Conservation (phyloP, 2,113 vertebrate genomes). For the Brachyistius frenatus region DNA sequence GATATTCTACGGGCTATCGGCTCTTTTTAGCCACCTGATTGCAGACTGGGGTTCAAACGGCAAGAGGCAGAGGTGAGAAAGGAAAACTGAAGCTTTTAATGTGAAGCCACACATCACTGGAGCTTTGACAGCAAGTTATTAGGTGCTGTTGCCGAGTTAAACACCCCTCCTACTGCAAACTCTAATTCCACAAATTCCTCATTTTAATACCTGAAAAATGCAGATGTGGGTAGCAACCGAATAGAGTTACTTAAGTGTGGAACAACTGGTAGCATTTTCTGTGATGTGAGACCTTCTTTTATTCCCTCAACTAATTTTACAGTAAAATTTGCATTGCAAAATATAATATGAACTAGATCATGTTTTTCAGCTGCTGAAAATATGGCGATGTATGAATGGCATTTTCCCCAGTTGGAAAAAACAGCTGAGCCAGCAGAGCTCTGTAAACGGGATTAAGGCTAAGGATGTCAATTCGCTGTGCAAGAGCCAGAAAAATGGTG, state of each 20-base stretch:
- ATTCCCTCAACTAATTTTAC: background rate
- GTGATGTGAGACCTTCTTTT: background rate
- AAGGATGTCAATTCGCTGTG: background rate
- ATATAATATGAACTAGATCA: background rate
- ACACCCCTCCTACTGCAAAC: background rate
- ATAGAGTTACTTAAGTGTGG: background rate
- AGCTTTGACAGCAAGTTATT: slow-evolving; percentile 41
- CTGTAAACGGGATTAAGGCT: background rate
- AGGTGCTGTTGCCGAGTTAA: background rate
- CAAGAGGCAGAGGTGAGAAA: slow-evolving; percentile 18
- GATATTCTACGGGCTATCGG: slow-evolving; percentile 59
- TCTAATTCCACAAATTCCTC: slow-evolving; percentile 45
- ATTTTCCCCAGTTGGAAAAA: background rate
- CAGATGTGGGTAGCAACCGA: slow-evolving; percentile 8
- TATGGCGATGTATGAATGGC: background rate
- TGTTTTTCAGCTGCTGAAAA: background rate
- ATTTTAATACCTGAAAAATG: slow-evolving; percentile 36
- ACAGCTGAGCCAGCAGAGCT: background rate
- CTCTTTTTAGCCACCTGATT: slow-evolving; percentile 19
- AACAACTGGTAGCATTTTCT: slow-evolving; percentile 15
- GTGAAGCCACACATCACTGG: slow-evolving; percentile 4
- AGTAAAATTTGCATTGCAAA: background rate
- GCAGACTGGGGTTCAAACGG: slow-evolving; percentile 21
- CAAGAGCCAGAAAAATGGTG: background rate
- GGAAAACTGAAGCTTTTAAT: slow-evolving; percentile 23